Base-by-base conservation (phyloP, 2,113 vertebrate species). In the Lepus europaeus region DNA sequence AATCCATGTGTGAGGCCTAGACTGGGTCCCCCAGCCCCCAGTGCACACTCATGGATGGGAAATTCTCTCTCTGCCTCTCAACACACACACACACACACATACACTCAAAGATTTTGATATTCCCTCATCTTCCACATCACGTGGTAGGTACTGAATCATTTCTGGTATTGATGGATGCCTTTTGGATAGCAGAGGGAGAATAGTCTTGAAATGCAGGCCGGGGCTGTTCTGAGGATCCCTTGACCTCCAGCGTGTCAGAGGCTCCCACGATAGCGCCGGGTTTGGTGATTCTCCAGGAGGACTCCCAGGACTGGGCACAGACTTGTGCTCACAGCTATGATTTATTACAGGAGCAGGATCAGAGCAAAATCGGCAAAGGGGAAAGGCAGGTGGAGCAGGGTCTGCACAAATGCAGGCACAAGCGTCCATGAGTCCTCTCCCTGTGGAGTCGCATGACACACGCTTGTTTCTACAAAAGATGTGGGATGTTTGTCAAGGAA, bases 111-210 rank as follows among this genome's bases (percentile, higher is more conserved):
- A 20, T 56, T 70, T 27, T 56, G 22, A 17, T 78, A 72, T 56
- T 84, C 22, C 22, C 16, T 39, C 16, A 77, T 78, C 56, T 6
- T 16, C 27, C 11, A 77, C 78, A 29, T 23, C 17, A 56, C 56
- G 9, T 78, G 66, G 29, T 78, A 16, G n/a, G 16, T 63, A 45
- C n/a, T 86, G 19, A 33, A 17, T 92, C 16, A 79, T 78, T 89
- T 92, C 22, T 92, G 84, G 10, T 66, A 63, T 82, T 9, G 45
- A 0, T 49, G 13, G 16, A 51, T 83, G 10, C 70, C 23, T 63
- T 95, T 83, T 95, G 10, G 33, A 84, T n/a, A 51, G 36, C 85
- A 87, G 69, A 82, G 61, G 49, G 33, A 68, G 1, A 76, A 25
- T 49, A 31, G 25, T 78, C 33, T 92, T 25, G 56, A 84, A 66